Evolutionary conservation across 2,888 invertebrate species (phyloP), one percentile per base, ranked within the genome.

Genomic region (Ecliptopera silaceata): DNA sequence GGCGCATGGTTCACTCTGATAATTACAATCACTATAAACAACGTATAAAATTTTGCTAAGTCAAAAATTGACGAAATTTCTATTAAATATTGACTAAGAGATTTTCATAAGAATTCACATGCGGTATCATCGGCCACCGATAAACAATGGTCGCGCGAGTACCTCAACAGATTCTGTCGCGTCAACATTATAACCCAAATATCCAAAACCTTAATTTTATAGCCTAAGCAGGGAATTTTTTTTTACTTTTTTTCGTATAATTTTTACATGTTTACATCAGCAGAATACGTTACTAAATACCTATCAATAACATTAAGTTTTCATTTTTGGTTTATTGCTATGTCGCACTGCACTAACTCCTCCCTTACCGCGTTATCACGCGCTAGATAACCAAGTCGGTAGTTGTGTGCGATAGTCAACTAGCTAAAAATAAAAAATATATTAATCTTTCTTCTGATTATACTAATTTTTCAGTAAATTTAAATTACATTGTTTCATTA

Each of bases 291-390:
- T 75, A 86, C 90, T 89, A 89, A 79, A 79, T 86, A 87, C 81
- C 80, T 90, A 90, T 80, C 76, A 56, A 82, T 88, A 86, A 89
- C 82, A 84, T 87, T 87, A 87, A 87, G 79, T 79, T 85, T 86
- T 84, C 80, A 85, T 91, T 87, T 92, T 91, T 91, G 91, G 91
- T 92, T 91, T 91, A 89, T 90, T 91, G 90, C 91, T 90, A 87
- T 85, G 73, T 86, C 87, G 85, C 86, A 82, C 68, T 75, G 79
- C 72, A 70, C 72, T 81, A 81, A 81, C 80, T 78, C 75, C 69
- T 17, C 56, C 68, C 71, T 77, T 74, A 75, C 73, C 77, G 64
- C 55, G 49, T 32, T 18, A 64, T 70, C 26, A 73, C 72, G 71
- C 75, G 74, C n/a, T 71, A 74, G 82, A 82, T 81, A 84, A 86